A percentile compares a stretch with the other conserved stretches of the same genome.
Evolutionary conservation across 2,113 vertebrate genomes (phyloP).

Genomic region (Syrmaticus mikado): DNA sequence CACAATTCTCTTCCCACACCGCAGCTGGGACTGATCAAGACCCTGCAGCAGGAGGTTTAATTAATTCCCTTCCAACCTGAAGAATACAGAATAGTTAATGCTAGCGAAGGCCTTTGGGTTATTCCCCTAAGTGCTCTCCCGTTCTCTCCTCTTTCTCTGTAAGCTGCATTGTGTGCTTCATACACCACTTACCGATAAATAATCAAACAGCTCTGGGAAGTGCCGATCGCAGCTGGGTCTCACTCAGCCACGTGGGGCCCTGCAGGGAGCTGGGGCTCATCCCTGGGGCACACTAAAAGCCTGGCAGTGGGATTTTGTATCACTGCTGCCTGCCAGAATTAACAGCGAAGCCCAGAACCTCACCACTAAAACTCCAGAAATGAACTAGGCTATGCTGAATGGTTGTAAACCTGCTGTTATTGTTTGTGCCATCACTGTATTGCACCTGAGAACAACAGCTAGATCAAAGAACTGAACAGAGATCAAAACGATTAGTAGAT

Average conservation of each 20-base stretch:
- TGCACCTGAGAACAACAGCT: constrained; percentile 56
- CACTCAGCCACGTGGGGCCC: background rate
- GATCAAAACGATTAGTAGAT: constrained; percentile 68
- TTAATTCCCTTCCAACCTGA: constrained; percentile 36
- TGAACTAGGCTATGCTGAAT: constrained; percentile 11
- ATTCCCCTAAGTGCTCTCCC: background rate
- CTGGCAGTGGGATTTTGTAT: background rate
- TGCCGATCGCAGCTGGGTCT: background rate
- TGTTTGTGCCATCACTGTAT: constrained; percentile 47
- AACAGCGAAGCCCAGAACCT: background rate
- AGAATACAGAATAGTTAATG: constrained; percentile 25
- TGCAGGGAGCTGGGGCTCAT: background rate
- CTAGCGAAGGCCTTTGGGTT: background rate
- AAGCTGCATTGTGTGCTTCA: background rate
- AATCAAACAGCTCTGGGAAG: constrained; percentile 29
- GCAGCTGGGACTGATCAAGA: constrained; percentile 3
- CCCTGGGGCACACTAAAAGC: background rate
- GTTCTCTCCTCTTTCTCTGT: background rate
- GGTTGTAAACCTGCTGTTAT: constrained; percentile 46
- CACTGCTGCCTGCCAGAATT: background rate
- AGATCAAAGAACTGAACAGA: constrained; percentile 61
- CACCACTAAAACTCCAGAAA: background rate
- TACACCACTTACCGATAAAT: background rate
- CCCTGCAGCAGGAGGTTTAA: background rate
- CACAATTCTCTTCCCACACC: background rate